Base-by-base conservation (phyloP, 1,140 invertebrate genomes). In the Zaprionus ghesquierei region DNA sequence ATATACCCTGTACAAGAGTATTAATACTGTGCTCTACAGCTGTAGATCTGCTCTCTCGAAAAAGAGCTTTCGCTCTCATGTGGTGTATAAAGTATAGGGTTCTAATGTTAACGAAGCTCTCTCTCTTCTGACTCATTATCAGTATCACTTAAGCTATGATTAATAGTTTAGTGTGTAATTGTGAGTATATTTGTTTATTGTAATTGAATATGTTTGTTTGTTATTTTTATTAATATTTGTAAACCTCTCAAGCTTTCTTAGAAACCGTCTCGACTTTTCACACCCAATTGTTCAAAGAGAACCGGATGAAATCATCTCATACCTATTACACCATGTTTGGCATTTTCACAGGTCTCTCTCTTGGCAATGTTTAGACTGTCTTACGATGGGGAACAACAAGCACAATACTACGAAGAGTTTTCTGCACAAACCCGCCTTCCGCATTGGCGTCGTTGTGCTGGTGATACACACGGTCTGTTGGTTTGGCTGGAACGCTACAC, bases 391-490 rank as follows among this genome's bases (percentile, higher is more conserved):
- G 25, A 61, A 15, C 6, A 41, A 33, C 23, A 87, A 69, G 27
- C 63, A 51, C 20, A 22, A 0, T n/a, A 27, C 23, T n/a, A 27
- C 23, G 5, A 60, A 69, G 49, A 58, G 60, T 23, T 63, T 76
- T 10, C 63, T 77, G 1, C 56, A 64, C 22, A 78, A 41, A 13
- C 82, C 82, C 3, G 71, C 79, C 59, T 51, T 82, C 15, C 79
- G 82, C 9, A 86, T 86, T 15, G 82, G 82, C 15, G 60, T 76
- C 8, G 82, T 86, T 13, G 84, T 86, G 15, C 27, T 86, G 35
- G 69, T 87, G 12, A 58, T 86, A 20, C 82, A 86, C 22, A 66
- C 82, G 5, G 58, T 77, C 2, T 78, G 71, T 29, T 86, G 84
- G 82, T 9, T 79, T 5, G 82, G 82, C 5, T 86, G 82, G 82